Evolutionary conservation across 1,140 invertebrate species (phyloP).

Genomic region (Camponotus vicinus): DNA sequence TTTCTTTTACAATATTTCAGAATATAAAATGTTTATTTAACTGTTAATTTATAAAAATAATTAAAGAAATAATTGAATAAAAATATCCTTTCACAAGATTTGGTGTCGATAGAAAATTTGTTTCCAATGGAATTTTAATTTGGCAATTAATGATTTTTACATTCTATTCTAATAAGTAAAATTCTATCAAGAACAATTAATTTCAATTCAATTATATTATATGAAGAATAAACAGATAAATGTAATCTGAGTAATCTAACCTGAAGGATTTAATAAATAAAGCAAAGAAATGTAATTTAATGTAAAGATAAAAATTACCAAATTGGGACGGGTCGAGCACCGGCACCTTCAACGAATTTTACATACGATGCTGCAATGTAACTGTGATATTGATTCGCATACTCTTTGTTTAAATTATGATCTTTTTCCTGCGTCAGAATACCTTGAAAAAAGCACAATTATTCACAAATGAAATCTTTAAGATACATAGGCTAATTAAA

Average conservation of each 20-base stretch:
- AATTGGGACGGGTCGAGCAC: slow-evolving; percentile 94
- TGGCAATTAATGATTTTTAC: no score
- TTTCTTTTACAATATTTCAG: not conserved
- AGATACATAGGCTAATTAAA: not conserved
- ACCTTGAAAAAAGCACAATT: slow-evolving; percentile 81
- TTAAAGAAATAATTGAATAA: no score
- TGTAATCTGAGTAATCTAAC: no score
- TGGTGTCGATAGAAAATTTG: no score
- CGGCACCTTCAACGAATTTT: slow-evolving; percentile 93
- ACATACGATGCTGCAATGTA: slow-evolving; percentile 95
- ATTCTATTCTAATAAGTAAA: not conserved
- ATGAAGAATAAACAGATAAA: no score
- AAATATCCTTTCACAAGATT: no score
- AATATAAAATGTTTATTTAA: not conserved
- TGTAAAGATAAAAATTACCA: slow-evolving; percentile 85
- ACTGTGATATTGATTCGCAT: slow-evolving; percentile 86
- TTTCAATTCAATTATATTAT: not conserved
- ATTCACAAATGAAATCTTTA: not conserved
- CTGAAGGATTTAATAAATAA: not conserved
- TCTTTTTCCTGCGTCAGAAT: slow-evolving; percentile 89
- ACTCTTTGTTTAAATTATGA: slow-evolving; percentile 84
- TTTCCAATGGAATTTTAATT: no score
- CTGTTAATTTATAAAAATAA: no score
- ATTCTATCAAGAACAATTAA: not conserved
- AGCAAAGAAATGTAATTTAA: not conserved